A percentile compares a stretch with the other conserved stretches of the same genome.
phyloP scores from a whole-genome alignment of 2,797 vertebrate genomes.

The Muscicapa comitata region DNA sequence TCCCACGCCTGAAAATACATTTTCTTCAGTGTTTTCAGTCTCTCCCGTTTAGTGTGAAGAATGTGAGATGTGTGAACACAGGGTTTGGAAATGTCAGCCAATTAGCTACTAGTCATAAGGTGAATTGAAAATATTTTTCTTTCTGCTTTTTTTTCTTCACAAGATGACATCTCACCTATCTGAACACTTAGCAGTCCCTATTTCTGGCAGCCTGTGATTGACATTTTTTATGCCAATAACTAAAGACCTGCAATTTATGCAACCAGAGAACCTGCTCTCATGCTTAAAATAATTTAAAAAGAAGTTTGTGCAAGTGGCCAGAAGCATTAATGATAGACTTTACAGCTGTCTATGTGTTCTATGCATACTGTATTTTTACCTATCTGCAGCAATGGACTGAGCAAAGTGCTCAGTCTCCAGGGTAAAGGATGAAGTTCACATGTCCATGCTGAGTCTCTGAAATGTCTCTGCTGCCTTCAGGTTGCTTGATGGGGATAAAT shows the following conservation, averaged over 20 bases:
- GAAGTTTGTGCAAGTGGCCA: neutral
- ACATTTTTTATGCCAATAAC: neutral
- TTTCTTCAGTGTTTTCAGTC: neutral
- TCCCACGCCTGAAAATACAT: neutral
- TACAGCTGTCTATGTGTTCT: neutral
- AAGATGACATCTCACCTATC: neutral
- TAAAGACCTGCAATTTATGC: neutral
- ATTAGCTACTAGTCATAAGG: neutral
- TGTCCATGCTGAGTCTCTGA: accelerated
- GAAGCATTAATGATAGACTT: neutral
- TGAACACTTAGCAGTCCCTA: neutral
- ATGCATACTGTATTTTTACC: neutral
- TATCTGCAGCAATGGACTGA: neutral
- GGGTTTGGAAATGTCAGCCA: constrained; percentile 19
- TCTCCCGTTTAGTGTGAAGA: neutral
- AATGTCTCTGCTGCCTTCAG: neutral
- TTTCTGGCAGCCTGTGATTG: neutral
- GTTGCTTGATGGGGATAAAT: neutral
- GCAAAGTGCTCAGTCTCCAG: neutral
- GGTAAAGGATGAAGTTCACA: neutral
- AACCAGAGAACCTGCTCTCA: neutral
- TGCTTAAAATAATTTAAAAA: neutral
- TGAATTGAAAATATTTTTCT: neutral
- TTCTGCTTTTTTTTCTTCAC: neutral
- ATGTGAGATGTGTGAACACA: neutral